A percentile compares a stretch with the other conserved stretches of the same genome.
Conservation (phyloP, 2,113 vertebrate genomes). For the Campylomormyrus tamandua region DNA sequence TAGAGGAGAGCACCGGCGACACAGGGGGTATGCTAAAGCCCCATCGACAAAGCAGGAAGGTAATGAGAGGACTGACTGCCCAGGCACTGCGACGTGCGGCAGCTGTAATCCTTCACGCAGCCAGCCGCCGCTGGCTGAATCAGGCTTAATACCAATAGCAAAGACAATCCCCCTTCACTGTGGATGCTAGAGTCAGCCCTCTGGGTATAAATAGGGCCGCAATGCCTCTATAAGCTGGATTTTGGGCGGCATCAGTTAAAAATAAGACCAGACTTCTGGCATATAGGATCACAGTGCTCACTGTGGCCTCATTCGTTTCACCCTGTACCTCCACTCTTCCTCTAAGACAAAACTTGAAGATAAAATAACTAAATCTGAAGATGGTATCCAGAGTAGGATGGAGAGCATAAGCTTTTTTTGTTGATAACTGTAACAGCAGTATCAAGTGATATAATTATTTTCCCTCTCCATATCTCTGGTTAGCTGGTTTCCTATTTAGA, state of each 20-base stretch:
- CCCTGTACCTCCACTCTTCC: conserved; percentile 23
- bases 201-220: conserved; percentile 62
- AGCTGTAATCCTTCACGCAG: conserved; percentile 55
- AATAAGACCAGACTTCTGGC: conserved; percentile 63
- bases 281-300: conserved; percentile 49
- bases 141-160: conserved; percentile 59
- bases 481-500: background rate
- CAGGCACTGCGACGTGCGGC: conserved; percentile 31
- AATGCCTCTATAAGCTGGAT: conserved; percentile 60
- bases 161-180: conserved; percentile 54
- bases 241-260: conserved; percentile 66
- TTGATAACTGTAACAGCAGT: background rate
- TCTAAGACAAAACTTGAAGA: background rate
- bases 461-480: background rate
- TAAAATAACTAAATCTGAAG: background rate
- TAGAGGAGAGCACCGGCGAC: background rate
- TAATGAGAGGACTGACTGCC: background rate
- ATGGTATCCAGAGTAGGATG: background rate
- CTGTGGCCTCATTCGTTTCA: conserved; percentile 21
- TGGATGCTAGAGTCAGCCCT: conserved; percentile 53
- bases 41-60: background rate
- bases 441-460: background rate
- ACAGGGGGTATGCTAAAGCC: background rate
- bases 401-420: background rate
- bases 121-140: conserved; percentile 54